Evolutionary conservation across 2,113 vertebrate genomes (phyloP).

Genomic region (Menura novaehollandiae): DNA sequence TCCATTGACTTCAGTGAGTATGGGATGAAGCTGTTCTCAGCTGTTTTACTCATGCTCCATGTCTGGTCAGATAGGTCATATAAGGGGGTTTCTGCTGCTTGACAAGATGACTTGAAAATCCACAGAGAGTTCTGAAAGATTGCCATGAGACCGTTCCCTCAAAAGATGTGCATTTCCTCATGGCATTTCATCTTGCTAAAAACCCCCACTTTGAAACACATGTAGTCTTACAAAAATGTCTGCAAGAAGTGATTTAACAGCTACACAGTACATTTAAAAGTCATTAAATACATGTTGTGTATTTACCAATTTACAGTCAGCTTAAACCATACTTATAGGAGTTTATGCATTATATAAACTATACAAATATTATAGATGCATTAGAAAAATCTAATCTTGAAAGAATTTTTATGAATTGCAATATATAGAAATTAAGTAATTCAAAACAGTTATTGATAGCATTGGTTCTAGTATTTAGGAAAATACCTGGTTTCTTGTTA

Average conservation of each 20-base stretch:
- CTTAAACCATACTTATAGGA: background rate
- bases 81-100: background rate
- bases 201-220: background rate
- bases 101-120: background rate
- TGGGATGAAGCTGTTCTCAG: background rate
- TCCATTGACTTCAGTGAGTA: background rate
- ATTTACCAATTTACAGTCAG: background rate
- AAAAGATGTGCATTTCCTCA: background rate
- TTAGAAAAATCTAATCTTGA: background rate
- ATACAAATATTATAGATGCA: no score
- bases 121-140: background rate
- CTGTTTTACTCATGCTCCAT: background rate
- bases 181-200: background rate
- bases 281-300: background rate
- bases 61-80: background rate
- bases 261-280: background rate
- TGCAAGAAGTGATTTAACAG: background rate
- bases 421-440: background rate
- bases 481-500: background rate
- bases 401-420: background rate
- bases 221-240: background rate
- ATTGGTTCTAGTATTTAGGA: background rate
- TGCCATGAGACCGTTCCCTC: accelerated
- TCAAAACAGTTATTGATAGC: background rate
- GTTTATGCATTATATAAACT: background rate